Base-by-base conservation (phyloP, 2,888 invertebrate species). In the Rutpela maculata region DNA sequence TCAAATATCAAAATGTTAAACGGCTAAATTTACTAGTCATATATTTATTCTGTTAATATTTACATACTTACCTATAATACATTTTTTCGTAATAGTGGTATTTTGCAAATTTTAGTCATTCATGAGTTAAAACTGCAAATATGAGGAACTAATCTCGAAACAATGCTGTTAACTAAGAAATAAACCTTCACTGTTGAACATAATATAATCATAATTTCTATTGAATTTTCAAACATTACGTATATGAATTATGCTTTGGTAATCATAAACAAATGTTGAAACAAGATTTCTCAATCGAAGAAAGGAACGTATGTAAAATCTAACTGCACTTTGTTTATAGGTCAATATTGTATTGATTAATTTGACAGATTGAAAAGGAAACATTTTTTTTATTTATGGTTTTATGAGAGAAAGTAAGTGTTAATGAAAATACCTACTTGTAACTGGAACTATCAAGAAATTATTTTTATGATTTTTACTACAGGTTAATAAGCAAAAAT, bases 211-310 rank as follows among this genome's bases (percentile, higher is more conserved):
- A 43, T 43, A 12, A 43, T 12, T 43, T 12, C 35, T 62, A 62
- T 15, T 63, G 15, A 17, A 17, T 17, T n/a, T 63, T 63, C 62
- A 63, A 63, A 17, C 62, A 60, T 22, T 12, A 62, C n/a, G 60
- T 62, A 35, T n/a, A 63, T 50, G 12, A n/a, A 17, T 63, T 17
- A 35, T 17, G 31, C 17, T 18, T 10, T 31, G 1, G 17, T 63
- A 63, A 63, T 63, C 31, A 63, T 31, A 31, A 63, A 35, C 17
- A 63, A n/a, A 35, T 63, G 62, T 31, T 17, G 35, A 35, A 35
- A 35, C 35, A 18, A 35, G 31, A 17, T 63, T 60, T 63, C 35
- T n/a, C 35, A 63, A 63, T 31, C 15, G 17, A 63, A 17, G 31
- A n/a, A 62, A 26, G 31, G 5, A 35, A 4, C 22, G 4, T 35